phyloP scores from a whole-genome alignment of 1,140 invertebrate species.

The Schlechtendalia chinensis region DNA sequence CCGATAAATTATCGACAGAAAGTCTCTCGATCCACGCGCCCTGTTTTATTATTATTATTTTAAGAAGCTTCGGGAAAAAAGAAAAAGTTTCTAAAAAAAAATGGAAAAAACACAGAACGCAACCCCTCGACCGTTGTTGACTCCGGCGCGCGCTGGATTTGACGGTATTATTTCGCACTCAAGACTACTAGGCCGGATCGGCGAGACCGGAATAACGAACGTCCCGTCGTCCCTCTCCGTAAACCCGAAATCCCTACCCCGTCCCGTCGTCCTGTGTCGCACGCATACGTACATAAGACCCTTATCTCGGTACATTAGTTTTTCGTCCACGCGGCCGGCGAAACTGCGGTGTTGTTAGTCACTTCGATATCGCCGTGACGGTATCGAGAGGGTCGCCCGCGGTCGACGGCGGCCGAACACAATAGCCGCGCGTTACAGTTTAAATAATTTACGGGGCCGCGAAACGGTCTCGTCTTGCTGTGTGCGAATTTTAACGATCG shows the following conservation, averaged over 20 bases:
- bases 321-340: neutral
- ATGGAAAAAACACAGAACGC: neutral
- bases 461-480: slow-evolving; percentile 26
- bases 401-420: too few relatives aligned
- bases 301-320: slow-evolving; percentile 45
- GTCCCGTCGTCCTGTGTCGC: neutral
- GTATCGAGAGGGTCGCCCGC: too few relatives aligned
- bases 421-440: neutral
- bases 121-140: slow-evolving; percentile 14
- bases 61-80: neutral
- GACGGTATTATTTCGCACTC: slow-evolving; percentile 45
- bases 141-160: slow-evolving; percentile 19
- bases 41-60: slow-evolving; percentile 23
- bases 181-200: neutral
- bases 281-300: slow-evolving; percentile 31
- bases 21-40: neutral
- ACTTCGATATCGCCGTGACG: slow-evolving; percentile 47
- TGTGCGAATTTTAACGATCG: slow-evolving; percentile 31
- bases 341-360: too few relatives aligned
- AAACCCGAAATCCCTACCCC: neutral
- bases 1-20: slow-evolving; percentile 47
- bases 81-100: slow-evolving; percentile 42
- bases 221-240: slow-evolving; percentile 4
- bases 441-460: slow-evolving; percentile 20
- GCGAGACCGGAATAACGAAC: slow-evolving; percentile 39